Evolutionary conservation across 2,888 invertebrate species (phyloP), one percentile per base, ranked within the genome.

Genomic region (Mactromeris polynyma): DNA sequence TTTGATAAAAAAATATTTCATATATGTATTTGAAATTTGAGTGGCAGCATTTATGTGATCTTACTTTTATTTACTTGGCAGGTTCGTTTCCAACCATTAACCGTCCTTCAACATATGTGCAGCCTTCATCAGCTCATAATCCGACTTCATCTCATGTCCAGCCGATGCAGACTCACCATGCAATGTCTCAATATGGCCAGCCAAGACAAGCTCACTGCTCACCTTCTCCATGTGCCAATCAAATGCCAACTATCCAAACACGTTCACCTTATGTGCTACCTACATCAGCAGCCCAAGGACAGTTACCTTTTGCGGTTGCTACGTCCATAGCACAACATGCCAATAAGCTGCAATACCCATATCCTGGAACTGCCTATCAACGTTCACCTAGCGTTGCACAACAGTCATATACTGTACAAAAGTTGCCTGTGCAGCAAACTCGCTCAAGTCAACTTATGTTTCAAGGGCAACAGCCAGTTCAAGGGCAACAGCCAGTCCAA

Each of bases 361-460:
- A 64, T 26, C 26, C 58, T n/a, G 58, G 26, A 26, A 64, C 0
- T 26, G 26, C 26, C 58, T 64, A 64, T 26, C n/a, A 26, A 26
- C n/a, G n/a, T 26, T 26, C 26, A 64, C 26, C 26, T 26, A 1
- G 4, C 4, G 9, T 26, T 64, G 58, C 0, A 26, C 58, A 64
- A n/a, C 58, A 64, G n/a, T 64, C 58, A 64, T 64, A 2, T 64
- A 64, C 58, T 64, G 58, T 4, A 64, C 58, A 64, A 64, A 64
- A 26, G 3, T 26, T 51, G 2, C 51, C 51, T 51, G 51, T 2
- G 11, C 58, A 64, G 0, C 58, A 21, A 26, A n/a, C 58, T 36
- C 14, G 17, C 9, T 26, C 33, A 14, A 21, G 17, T 33, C 73
- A 9, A 31, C 17, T n/a, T 58, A 33, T 17, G 19, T 36, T 36